These are phyloP conservation scores for Callyntrura sp. DNA, from an alignment of 2,888 invertebrate genomes.

Conservation along the genomic window DNA sequence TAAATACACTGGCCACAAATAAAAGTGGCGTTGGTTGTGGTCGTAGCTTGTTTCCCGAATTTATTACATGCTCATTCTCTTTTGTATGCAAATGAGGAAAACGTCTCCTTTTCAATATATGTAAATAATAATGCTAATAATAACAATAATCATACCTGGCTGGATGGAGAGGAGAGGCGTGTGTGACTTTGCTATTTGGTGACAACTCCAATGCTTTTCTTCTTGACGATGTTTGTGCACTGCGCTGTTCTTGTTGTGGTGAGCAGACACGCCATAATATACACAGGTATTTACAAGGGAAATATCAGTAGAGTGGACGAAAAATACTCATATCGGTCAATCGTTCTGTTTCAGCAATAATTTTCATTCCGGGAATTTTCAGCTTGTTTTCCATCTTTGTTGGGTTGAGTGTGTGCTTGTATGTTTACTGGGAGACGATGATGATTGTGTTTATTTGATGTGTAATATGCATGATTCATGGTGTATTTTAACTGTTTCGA, in stretches of 20 bases:
- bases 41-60: slow-evolving; percentile 35
- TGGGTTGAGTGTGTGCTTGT: background rate
- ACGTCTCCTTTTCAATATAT: slow-evolving; percentile 69
- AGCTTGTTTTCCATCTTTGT: slow-evolving; percentile 1
- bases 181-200: slow-evolving; percentile 43
- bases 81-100: slow-evolving; percentile 61
- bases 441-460: slow-evolving; percentile 48
- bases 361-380: slow-evolving; percentile 40
- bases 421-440: background rate
- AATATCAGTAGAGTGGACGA: background rate
- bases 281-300: background rate
- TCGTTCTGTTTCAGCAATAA: slow-evolving; percentile 29
- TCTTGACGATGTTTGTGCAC: background rate
- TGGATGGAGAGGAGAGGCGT: slow-evolving; percentile 7
- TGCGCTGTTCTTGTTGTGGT: background rate
- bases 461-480: slow-evolving; percentile 48
- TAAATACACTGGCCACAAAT: slow-evolving; percentile 27
- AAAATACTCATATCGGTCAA: slow-evolving; percentile 41
- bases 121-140: slow-evolving; percentile 58
- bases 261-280: background rate
- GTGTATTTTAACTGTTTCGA: slow-evolving; percentile 43
- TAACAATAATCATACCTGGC: slow-evolving; percentile 42
- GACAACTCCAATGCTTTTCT: slow-evolving; percentile 42
- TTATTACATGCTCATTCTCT: slow-evolving; percentile 39
- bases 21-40: slow-evolving; percentile 28